Percentiles rank a stretch among this genome's conserved stretches.
These are phyloP conservation scores for Phacellophora camtschatica DNA, from an alignment of 30 jellyfish, hydroid and myxozoan genomes.

Conservation along the genomic window DNA sequence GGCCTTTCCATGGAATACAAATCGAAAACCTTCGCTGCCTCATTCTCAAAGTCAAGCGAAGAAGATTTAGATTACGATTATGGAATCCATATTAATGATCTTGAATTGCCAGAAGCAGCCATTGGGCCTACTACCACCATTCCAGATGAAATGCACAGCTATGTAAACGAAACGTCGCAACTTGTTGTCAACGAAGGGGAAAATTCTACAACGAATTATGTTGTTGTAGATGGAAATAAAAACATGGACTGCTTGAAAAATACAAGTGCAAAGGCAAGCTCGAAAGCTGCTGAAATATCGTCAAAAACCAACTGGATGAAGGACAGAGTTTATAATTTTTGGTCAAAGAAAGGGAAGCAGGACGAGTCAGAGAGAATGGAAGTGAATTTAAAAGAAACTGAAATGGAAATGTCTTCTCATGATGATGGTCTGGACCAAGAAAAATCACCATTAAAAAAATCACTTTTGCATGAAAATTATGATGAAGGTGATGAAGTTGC, in stretches of 20 bases:
- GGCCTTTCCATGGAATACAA: constrained; percentile 63
- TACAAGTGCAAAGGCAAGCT: constrained; percentile 42
- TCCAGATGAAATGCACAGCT: too few species aligned
- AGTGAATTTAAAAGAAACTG: not conserved
- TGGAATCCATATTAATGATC: not conserved
- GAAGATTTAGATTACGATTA: constrained; percentile 25
- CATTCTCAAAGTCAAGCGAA: constrained; percentile 26
- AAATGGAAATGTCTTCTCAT: not conserved
- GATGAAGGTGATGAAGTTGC: not conserved
- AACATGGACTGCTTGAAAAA: constrained; percentile 54
- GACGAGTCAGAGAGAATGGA: constrained; percentile 24
- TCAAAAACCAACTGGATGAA: constrained; percentile 67
- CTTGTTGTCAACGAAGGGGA: not conserved
- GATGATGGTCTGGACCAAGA: not conserved
- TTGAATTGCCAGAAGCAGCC: not conserved
- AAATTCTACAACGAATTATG: not conserved
- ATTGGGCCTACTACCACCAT: not conserved
- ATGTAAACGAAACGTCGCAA: not conserved
- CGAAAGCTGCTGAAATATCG: constrained; percentile 56
- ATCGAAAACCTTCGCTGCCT: constrained; percentile 58
- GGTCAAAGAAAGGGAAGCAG: constrained; percentile 59
- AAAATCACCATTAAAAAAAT: not conserved
- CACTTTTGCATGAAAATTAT: not conserved
- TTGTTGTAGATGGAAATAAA: not conserved
- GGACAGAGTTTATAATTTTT: constrained; percentile 56